Base-by-base conservation (phyloP, 2,113 vertebrate genomes). In the Corvus hawaiiensis region DNA sequence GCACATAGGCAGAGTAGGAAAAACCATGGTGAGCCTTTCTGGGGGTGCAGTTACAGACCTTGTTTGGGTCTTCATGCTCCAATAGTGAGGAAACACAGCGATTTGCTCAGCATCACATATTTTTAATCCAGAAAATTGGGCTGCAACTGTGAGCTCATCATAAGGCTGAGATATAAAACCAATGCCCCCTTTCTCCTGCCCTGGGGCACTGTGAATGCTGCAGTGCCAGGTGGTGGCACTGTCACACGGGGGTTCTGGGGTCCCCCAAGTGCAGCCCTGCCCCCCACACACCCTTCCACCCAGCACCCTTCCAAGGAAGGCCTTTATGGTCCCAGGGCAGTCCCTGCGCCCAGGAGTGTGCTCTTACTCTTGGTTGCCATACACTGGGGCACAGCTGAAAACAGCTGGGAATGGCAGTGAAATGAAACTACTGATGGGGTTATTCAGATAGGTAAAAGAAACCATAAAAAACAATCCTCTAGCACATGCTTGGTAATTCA, bases 71-170 rank as follows among this genome's bases (percentile, higher is more conserved):
- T 56, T 56, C 2, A 1, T 24, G 39, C 58, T 69, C 24, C 87
- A 27, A 59, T 0, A 39, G 18, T 13, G 48, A 82, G 54, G 74
- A 88, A 66, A 48, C 10, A 43, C 11, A 54, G 33, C 0, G 0
- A 49, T 62, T 43, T 62, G 11, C 64, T 67, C 28, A 74, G 46
- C 20, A 7, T 51, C 46, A 49, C 3, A 22, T 14, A 32, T 61
- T 81, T 54, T 59, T 74, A 81, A 71, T 24, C 7, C 46, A 54
- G 32, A 61, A 71, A 10, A 54, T 1, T 17, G 23, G 52, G 46
- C 61, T 12, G n/a, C n/a, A 55, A 46, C 11, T n/a, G 21, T n/a
- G 24, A 30, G 33, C 35, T 76, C 72, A 49, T 41, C 51, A 7
- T 69, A 51, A 79, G 26, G 30, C 43, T 48, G 37, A 68, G 30